Percentiles rank a stretch among this genome's conserved stretches.
Evolutionary conservation across 35 echinoderm and acorn worm species (phyloP).

Genomic region (Ophioderma brevispina): DNA sequence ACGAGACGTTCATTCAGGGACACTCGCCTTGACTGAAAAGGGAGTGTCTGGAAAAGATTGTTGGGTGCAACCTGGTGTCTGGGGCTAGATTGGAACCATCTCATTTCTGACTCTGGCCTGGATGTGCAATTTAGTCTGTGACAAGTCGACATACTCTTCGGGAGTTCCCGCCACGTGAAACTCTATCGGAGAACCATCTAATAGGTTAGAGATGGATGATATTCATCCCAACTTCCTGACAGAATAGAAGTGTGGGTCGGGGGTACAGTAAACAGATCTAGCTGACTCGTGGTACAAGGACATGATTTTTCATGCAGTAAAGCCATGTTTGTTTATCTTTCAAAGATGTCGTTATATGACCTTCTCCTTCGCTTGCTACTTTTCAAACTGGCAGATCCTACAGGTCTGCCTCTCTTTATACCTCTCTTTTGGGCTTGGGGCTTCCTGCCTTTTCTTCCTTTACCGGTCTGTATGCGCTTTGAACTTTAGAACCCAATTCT

Average conservation of each 20-base stretch:
- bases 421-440: not conserved
- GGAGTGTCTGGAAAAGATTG: constrained; percentile 33
- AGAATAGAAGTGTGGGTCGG: constrained; percentile 45
- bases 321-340: constrained; percentile 33
- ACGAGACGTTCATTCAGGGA: constrained; percentile 43
- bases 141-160: constrained; percentile 31
- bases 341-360: constrained; percentile 22
- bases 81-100: constrained; percentile 27
- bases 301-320: constrained; percentile 31
- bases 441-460: not conserved
- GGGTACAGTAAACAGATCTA: constrained; percentile 49
- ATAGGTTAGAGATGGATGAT: constrained; percentile 38
- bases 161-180: constrained; percentile 16
- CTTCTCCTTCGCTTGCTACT: constrained; percentile 37
- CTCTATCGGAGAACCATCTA: constrained; percentile 25
- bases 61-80: constrained; percentile 21
- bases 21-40: constrained; percentile 2
- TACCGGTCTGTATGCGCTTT: not conserved
- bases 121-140: constrained; percentile 40
- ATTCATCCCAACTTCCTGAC: constrained; percentile 45
- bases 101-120: constrained; percentile 6
- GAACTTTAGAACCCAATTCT: not conserved
- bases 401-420: not conserved
- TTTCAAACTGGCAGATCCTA: not conserved
- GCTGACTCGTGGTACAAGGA: constrained; percentile 35